phyloP scores from a whole-genome alignment of 2,888 invertebrate species.

The Mimumesa dahlbomi region DNA sequence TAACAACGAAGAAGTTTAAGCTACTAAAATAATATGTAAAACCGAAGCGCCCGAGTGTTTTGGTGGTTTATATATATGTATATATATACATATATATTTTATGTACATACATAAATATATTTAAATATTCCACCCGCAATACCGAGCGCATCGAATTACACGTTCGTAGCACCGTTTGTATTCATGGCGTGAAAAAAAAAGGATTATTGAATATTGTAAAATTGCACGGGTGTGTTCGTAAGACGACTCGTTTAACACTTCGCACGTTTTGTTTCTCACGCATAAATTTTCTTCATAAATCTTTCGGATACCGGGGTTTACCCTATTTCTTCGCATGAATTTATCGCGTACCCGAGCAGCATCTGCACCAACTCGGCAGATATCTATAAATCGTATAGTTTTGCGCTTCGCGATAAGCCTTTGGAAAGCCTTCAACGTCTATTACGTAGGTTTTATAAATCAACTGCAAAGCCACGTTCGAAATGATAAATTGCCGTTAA shows the following conservation, averaged over 20 bases:
- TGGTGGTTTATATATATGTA: neutral
- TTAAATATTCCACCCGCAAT: no score
- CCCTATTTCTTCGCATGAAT: slow-evolving; percentile 32
- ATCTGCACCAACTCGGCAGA: slow-evolving; percentile 42
- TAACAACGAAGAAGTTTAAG: slow-evolving; percentile 9
- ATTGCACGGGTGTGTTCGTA: no score
- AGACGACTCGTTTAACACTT: neutral
- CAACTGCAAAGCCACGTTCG: neutral
- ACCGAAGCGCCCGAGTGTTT: neutral
- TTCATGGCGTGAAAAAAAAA: no score
- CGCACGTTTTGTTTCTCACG: slow-evolving; percentile 14
- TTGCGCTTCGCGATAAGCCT: slow-evolving; percentile 39
- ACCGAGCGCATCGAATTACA: no score
- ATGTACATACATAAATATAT: no score
- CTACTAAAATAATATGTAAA: slow-evolving; percentile 11
- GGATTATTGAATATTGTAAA: no score
- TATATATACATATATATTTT: no score
- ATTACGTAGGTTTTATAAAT: slow-evolving; percentile 18
- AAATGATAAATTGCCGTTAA: neutral
- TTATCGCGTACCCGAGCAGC: slow-evolving; percentile 40
- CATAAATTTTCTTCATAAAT: slow-evolving; percentile 45
- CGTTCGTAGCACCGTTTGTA: no score
- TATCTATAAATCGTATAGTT: slow-evolving; percentile 50
- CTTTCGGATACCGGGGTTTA: slow-evolving; percentile 29
- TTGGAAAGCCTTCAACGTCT: slow-evolving; percentile 21